phyloP scores from a whole-genome alignment of 2,113 vertebrate genomes.

The Pelodiscus sinensis region DNA sequence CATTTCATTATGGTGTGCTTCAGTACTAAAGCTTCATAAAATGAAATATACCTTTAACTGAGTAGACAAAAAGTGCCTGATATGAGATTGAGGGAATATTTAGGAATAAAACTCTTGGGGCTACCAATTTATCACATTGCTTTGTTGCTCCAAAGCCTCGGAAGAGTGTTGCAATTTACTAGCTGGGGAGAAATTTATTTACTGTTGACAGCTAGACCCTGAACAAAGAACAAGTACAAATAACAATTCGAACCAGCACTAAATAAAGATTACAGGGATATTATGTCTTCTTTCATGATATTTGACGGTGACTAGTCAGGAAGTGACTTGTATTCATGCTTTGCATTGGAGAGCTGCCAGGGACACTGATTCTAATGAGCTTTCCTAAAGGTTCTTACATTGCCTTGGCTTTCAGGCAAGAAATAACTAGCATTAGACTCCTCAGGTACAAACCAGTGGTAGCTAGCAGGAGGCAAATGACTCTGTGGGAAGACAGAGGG shows the following conservation, averaged over 20 bases:
- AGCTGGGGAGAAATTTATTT: slow-evolving; percentile 64
- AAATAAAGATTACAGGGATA: slow-evolving; percentile 60
- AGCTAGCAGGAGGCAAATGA: slow-evolving; percentile 42
- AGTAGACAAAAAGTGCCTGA: slow-evolving; percentile 18
- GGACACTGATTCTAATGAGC: not conserved
- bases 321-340: slow-evolving; percentile 47
- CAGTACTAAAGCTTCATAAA: slow-evolving; percentile 12
- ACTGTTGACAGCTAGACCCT: slow-evolving; percentile 11
- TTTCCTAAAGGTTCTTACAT: not conserved
- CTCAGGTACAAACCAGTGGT: not conserved
- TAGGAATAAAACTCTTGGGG: slow-evolving; percentile 61
- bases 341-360: slow-evolving; percentile 21
- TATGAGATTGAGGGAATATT: slow-evolving; percentile 54
- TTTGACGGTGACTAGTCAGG: slow-evolving; percentile 12
- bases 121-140: slow-evolving; percentile 57
- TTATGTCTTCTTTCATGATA: slow-evolving; percentile 20
- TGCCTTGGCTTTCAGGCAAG: slow-evolving; percentile 35
- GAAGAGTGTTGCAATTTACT: slow-evolving; percentile 54
- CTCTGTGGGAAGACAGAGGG: slow-evolving; percentile 17
- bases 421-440: not conserved
- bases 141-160: slow-evolving; percentile 57
- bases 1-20: slow-evolving; percentile 17
- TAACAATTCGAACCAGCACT: slow-evolving; percentile 31
- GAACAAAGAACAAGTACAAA: slow-evolving; percentile 62
- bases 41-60: slow-evolving; percentile 43